Evolutionary conservation across 2,888 invertebrate genomes (phyloP).

Genomic region (Aleiodes leptofemur): DNA sequence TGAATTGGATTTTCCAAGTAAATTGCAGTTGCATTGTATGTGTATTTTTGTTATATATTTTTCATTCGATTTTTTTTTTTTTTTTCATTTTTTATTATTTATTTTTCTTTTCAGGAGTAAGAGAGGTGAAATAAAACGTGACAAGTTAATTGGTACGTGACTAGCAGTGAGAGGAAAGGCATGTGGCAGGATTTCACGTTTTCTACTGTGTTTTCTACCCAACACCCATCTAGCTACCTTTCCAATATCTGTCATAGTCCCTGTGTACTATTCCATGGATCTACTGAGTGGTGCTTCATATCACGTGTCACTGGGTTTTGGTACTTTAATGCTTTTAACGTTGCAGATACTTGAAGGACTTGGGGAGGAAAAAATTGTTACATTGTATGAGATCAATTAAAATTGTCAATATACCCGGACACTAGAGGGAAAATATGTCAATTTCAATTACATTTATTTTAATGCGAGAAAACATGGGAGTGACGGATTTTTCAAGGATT

Average conservation of each 20-base stretch:
- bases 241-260: conserved; percentile 40
- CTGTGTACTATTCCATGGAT: conserved; percentile 14
- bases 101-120: conserved; percentile 7
- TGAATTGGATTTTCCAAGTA: conserved; percentile 44
- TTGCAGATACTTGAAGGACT: too few relatives aligned
- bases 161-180: conserved; percentile 27
- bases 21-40: conserved; percentile 31
- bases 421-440: not conserved
- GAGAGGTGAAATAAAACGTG: conserved; percentile 40
- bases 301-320: conserved; percentile 9
- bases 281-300: conserved; percentile 32
- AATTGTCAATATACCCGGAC: conserved; percentile 22
- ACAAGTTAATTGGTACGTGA: conserved; percentile 55
- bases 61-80: conserved; percentile 35
- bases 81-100: conserved; percentile 11
- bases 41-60: not conserved
- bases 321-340: conserved; percentile 11
- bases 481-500: not conserved
- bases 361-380: too few relatives aligned
- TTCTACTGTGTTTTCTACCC: conserved; percentile 16
- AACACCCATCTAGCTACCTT: not conserved
- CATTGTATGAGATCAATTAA: not conserved
- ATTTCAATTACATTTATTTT: not conserved
- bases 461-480: not conserved
- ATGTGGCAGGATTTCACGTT: conserved; percentile 46